Base-by-base conservation (phyloP, 2,113 vertebrate genomes). In the Myotis yumanensis region DNA sequence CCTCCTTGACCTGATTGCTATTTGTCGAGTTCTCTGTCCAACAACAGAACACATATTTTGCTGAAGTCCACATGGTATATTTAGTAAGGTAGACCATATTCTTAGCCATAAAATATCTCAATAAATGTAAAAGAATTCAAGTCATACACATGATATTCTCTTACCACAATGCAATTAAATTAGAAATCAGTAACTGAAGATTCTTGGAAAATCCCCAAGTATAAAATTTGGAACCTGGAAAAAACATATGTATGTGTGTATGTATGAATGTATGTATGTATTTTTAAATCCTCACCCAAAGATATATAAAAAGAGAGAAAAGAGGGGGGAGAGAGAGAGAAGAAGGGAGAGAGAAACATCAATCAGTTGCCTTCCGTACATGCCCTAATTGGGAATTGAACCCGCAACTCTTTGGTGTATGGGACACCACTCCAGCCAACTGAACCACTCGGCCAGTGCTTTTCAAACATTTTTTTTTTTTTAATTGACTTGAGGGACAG, bases 171-270 rank as follows among this genome's bases (percentile, higher is more conserved):
- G 37, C 48, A 62, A 66, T 86, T 57, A 92, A 88, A 68, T 80
- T 90, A 95, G 73, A 86, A 90, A 57, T 57, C 28, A 35, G 3
- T 57, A 86, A 51, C 40, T 7, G 2, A 77, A 62, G 12, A 54
- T 92, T 43, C 28, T 89, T 72, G 23, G 54, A 85, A 86, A 81
- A 81, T 81, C 46, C 46, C 23, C 9, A 51, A 86, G 46, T 95
- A 86, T 22, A 75, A 48, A 75, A 77, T 95, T 92, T 95, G 77
- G 40, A 77, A 79, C 83, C 62, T 52, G 30, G 20, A 89, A 68
- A 81, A 76, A 35, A 85, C 28, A 30, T 11, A 28, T 64, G 12
- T 62, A 28, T 28, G 28, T 64, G 14, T 30, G 59, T 64, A 30
- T 64, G 59, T 12, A 64, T 64, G 59, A 30, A 64, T 64, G 25